Evolutionary conservation across 2,888 invertebrate species (phyloP).

Genomic region (Calameuta idolon): DNA sequence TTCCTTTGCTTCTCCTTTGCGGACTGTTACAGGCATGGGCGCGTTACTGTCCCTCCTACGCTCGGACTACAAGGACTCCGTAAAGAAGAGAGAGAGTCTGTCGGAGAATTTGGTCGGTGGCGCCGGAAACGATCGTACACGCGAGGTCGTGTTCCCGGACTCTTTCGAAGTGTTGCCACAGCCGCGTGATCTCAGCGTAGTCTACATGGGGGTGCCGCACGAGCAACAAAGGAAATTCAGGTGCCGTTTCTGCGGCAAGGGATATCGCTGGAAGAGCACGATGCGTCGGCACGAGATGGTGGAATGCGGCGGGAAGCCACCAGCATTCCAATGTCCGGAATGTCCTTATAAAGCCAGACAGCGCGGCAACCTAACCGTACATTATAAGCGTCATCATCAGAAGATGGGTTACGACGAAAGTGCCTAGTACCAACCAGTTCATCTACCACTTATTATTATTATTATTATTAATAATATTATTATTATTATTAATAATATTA

Average conservation of each 20-base stretch:
- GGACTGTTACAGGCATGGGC: conserved; percentile 63
- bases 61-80: conserved; percentile 55
- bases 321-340: conserved; percentile 83
- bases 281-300: conserved; percentile 85
- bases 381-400: conserved; percentile 82
- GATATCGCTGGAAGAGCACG: conserved; percentile 89
- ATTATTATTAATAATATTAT: too few species aligned
- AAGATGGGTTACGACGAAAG: conserved; percentile 56
- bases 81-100: conserved; percentile 30
- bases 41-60: conserved; percentile 59
- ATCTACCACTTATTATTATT: not conserved
- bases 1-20: conserved; percentile 45
- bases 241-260: conserved; percentile 86
- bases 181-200: conserved; percentile 60
- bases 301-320: conserved; percentile 87
- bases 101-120: conserved; percentile 23
- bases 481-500: too few species aligned
- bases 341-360: conserved; percentile 85
- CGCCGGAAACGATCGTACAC: conserved; percentile 40
- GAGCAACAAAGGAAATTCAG: conserved; percentile 77
- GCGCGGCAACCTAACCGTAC: conserved; percentile 84
- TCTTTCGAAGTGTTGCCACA: conserved; percentile 65
- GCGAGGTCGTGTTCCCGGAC: conserved; percentile 63
- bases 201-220: conserved; percentile 68
- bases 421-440: conserved; percentile 16